Evolutionary conservation across 2,113 vertebrate genomes (phyloP), one percentile per base, ranked within the genome.

Genomic region (Corythoichthys haematopterus): DNA sequence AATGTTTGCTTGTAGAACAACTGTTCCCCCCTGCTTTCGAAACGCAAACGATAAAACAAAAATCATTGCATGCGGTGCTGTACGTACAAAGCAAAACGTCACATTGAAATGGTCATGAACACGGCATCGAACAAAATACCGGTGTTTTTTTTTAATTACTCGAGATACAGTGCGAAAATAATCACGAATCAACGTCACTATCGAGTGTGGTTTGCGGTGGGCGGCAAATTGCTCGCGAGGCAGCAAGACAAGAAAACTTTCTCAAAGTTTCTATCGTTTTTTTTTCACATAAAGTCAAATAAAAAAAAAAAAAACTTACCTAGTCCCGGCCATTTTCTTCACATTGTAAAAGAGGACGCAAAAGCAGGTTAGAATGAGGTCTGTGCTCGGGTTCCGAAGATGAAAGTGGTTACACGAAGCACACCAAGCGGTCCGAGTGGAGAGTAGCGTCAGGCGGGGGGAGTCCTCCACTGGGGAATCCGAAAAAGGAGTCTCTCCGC

Each of bases 261-360:
- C 65, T n/a, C 51, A 15, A 0, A 0, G 33, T 0, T 61, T 64
- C 3, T 72, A 72, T 4, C 46, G 16, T 11, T 40, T 40, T 15
- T 15, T 13, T 37, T 14, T n/a, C n/a, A n/a, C n/a, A n/a, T n/a
- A n/a, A n/a, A n/a, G n/a, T n/a, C n/a, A n/a, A 14, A 3, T 28
- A 56, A 2, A 11, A 2, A 57, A 13, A 66, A 15, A 43, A 33
- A 6, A 0, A 0, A 35, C 86, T 76, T 77, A 92, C 91, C 88
- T 90, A 66, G 84, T 87, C 35, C 69, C 89, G 61, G 90, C 72
- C 91, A 92, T 92, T 79, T 80, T 79, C 72, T 84, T 91, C 84
- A 92, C 91, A 92, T 92, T 77, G 77, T 90, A 79, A 83, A 69
- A 66, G 28, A 3, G n/a, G 12, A 2, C 1, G 20, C 46, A 67